Conservation (phyloP, 2,113 vertebrate genomes). For the Indri indri region DNA sequence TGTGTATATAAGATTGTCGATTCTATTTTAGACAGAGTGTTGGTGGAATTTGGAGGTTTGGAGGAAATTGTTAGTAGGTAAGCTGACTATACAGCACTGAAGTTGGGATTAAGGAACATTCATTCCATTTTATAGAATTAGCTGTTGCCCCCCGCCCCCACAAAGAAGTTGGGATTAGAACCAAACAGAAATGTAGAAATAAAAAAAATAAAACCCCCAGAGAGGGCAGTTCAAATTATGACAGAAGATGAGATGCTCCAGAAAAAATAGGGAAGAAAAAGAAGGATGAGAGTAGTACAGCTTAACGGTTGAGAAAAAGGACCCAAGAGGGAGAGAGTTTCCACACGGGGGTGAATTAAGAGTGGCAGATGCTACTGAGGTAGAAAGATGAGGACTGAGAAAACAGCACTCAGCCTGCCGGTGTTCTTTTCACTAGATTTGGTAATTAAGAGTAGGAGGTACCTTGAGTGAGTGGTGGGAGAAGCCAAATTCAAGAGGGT, state of each 20-base stretch:
- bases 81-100: background rate
- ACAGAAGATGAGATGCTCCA: background rate
- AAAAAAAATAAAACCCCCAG: background rate
- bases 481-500: no score
- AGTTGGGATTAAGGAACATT: background rate
- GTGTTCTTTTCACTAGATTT: no score
- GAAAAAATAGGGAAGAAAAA: background rate
- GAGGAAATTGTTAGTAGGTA: background rate
- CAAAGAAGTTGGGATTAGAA: background rate
- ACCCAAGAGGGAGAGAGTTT: background rate
- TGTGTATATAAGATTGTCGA: background rate
- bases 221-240: background rate
- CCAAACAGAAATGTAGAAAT: slow-evolving; percentile 1
- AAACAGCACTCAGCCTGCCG: background rate
- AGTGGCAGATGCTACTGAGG: background rate
- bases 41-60: background rate
- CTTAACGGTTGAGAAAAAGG: background rate
- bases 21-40: background rate
- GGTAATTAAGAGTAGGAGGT: no score
- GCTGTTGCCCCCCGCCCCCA: no score
- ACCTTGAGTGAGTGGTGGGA: no score
- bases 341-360: background rate
- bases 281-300: background rate
- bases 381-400: background rate
- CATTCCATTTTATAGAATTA: no score